Conservation (phyloP, 2,888 invertebrate genomes). For the Folsomia manolachei region DNA sequence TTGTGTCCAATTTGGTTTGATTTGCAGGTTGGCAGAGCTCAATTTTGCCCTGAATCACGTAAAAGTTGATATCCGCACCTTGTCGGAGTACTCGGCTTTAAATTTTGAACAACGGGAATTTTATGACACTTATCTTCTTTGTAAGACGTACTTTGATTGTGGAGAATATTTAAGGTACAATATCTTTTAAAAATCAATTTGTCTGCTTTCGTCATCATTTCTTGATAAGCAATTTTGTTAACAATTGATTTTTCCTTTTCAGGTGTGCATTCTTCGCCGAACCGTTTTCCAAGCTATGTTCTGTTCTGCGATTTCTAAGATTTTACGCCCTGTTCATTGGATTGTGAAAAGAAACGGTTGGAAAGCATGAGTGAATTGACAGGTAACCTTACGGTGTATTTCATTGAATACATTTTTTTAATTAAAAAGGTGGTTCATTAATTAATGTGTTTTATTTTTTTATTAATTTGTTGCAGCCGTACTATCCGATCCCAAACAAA, state of each 20-base stretch:
- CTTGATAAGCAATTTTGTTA: conserved; percentile 10
- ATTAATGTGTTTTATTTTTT: neutral
- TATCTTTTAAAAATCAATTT: neutral
- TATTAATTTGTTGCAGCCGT: conserved; percentile 26
- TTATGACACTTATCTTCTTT: conserved; percentile 70
- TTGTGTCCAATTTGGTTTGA: neutral
- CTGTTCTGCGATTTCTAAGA: conserved; percentile 76
- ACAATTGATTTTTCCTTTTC: conserved; percentile 32
- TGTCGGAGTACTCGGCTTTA: conserved; percentile 38
- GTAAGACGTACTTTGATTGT: conserved; percentile 83
- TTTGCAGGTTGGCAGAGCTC: conserved; percentile 70
- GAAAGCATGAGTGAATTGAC: conserved; percentile 72
- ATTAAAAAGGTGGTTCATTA: neutral
- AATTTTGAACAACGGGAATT: conserved; percentile 59
- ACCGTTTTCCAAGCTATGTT: conserved; percentile 61
- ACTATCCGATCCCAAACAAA: conserved; percentile 47
- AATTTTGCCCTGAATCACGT: conserved; percentile 72
- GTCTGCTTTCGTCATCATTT: neutral
- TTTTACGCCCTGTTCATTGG: conserved; percentile 82
- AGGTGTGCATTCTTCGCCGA: conserved; percentile 76
- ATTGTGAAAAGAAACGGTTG: conserved; percentile 82
- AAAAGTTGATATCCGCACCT: conserved; percentile 55
- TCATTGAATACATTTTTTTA: neutral
- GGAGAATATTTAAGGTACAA: conserved; percentile 79
- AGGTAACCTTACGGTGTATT: conserved; percentile 55